A percentile compares a stretch with the other conserved stretches of the same genome.
These are phyloP conservation scores for Bombus ignitus DNA, from an alignment of 1,140 invertebrate species.

Conservation along the genomic window DNA sequence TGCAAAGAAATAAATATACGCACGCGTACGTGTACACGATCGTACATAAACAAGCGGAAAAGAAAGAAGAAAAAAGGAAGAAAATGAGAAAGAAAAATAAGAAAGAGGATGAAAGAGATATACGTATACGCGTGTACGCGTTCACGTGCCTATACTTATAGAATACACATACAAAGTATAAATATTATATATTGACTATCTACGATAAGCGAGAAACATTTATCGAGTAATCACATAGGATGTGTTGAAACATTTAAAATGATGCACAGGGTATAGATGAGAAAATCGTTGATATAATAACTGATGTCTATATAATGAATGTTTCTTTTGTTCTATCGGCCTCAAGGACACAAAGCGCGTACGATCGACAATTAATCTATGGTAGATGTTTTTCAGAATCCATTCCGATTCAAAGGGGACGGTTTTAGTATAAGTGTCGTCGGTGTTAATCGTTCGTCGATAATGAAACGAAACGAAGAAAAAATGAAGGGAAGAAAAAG, in stretches of 20 bases:
- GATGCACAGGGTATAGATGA: slow-evolving; percentile 83
- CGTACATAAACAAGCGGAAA: background rate
- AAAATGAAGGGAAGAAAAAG: slow-evolving; percentile 20
- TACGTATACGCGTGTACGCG: slow-evolving; percentile 61
- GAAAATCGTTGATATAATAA: slow-evolving; percentile 81
- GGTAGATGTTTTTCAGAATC: slow-evolving; percentile 77
- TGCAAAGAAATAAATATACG: slow-evolving; percentile 61
- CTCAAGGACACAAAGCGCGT: slow-evolving; percentile 71
- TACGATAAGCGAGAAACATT: slow-evolving; percentile 77
- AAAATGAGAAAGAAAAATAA: too few species aligned
- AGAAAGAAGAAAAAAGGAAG: too few species aligned
- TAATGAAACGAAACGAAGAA: slow-evolving; percentile 47
- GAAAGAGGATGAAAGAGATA: too few species aligned
- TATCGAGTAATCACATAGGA: slow-evolving; percentile 79
- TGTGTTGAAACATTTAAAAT: slow-evolving; percentile 81
- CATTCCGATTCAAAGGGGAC: slow-evolving; percentile 71
- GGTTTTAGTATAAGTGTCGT: slow-evolving; percentile 64
- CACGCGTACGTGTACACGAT: slow-evolving; percentile 4
- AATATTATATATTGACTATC: slow-evolving; percentile 76
- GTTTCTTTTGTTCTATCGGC: slow-evolving; percentile 82
- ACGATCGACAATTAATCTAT: slow-evolving; percentile 65
- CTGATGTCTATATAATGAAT: slow-evolving; percentile 82
- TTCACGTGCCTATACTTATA: slow-evolving; percentile 74
- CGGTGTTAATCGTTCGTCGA: slow-evolving; percentile 66
- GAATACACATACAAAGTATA: slow-evolving; percentile 75